A percentile compares a stretch with the other conserved stretches of the same genome.
Evolutionary conservation across 2,113 vertebrate species (phyloP).

Genomic region (Platycercus adscitus): DNA sequence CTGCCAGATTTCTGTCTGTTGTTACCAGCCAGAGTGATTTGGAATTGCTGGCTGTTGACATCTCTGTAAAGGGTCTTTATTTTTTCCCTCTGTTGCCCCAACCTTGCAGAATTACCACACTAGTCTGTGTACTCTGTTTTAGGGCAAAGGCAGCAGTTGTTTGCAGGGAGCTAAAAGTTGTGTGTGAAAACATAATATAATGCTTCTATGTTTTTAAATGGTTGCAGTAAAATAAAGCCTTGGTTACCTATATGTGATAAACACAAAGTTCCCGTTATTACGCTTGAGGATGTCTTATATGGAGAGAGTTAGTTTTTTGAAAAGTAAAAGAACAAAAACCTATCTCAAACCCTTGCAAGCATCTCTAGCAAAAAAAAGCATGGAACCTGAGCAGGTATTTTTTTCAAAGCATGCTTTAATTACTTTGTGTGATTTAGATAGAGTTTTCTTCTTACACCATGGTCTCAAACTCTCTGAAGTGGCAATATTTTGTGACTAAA

Average conservation of each 20-base stretch:
- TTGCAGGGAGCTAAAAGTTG: neutral
- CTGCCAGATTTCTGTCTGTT: neutral
- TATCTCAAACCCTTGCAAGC: neutral
- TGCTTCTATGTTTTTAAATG: neutral
- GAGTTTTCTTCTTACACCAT: neutral
- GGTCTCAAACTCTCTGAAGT: too few relatives aligned
- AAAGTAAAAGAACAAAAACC: neutral
- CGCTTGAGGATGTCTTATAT: rapidly evolving
- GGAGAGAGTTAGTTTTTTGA: neutral
- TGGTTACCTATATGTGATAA: neutral
- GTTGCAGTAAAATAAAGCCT: neutral
- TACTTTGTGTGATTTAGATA: neutral
- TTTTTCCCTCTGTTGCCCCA: neutral
- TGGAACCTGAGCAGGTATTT: neutral
- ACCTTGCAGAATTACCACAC: neutral
- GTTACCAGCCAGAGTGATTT: neutral
- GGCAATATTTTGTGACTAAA: neutral
- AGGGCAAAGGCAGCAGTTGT: neutral
- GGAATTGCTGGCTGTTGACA: neutral
- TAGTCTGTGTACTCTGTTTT: rapidly evolving
- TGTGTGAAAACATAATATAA: neutral
- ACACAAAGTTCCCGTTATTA: neutral
- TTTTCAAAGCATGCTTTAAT: neutral
- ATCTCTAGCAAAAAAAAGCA: neutral
- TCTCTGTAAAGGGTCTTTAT: neutral